Evolutionary conservation across 1,140 invertebrate species (phyloP).

Genomic region (Brachionus rotundiformis): DNA sequence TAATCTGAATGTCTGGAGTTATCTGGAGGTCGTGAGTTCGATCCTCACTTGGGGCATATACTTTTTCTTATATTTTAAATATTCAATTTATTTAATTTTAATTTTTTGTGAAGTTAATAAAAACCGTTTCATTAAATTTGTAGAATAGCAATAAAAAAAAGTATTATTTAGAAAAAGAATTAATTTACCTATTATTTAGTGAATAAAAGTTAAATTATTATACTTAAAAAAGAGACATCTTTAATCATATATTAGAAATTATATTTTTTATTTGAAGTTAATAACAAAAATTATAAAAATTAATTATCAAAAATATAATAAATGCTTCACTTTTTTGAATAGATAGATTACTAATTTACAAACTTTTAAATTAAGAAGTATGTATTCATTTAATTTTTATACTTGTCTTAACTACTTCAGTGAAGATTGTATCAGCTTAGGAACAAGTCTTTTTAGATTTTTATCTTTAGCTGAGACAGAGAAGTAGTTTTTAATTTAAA

Average conservation of each 20-base stretch:
- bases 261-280: not conserved
- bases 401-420: not conserved
- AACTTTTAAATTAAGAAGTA: not conserved
- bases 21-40: constrained; percentile 2
- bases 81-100: too few relatives aligned
- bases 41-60: not conserved
- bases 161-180: too few relatives aligned
- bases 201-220: too few relatives aligned
- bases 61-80: not conserved
- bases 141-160: too few relatives aligned
- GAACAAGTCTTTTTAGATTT: not conserved
- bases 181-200: too few relatives aligned
- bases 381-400: not conserved
- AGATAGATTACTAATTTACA: not conserved
- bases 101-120: too few relatives aligned
- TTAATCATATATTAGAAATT: too few relatives aligned
- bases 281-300: not conserved
- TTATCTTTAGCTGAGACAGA: not conserved
- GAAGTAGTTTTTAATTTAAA: not conserved
- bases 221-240: too few relatives aligned
- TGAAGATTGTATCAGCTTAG: not conserved
- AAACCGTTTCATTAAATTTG: too few relatives aligned
- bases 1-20: constrained; percentile 14
- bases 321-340: not conserved
- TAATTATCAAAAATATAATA: not conserved